Evolutionary conservation across 2,888 invertebrate genomes (phyloP), one percentile per base, ranked within the genome.

Genomic region (Thera britannica): DNA sequence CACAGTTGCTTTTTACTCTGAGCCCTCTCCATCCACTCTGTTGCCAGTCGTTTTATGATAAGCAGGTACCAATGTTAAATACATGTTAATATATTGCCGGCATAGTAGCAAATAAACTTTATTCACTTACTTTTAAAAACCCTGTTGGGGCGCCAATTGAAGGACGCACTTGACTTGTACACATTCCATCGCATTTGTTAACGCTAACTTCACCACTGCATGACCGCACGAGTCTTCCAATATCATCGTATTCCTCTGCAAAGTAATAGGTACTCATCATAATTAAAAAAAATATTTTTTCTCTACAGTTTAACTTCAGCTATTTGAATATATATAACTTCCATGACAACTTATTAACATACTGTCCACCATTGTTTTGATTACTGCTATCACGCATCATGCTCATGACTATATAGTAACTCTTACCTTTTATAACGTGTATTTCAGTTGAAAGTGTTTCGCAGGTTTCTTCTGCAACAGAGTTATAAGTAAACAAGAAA

Each of bases 131-230:
- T 95, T 98, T 98, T 72, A 97, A 93, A 92, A 98, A 98, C 77
- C 98, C 98, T 54, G 97, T 97, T 3, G 97, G 95, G 12, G 98
- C 97, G 68, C 97, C 96, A 48, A 98, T 97, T 60, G 98, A 98
- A 2, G 98, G 98, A 81, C 98, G 97, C 58, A 98, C 98, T 92
- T 98, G 98, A 74, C 98, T 98, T 75, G 95, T 96, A 85, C 98
- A 98, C 74, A 97, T 96, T 36, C 98, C 98, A 88, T 98, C 98
- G 83, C 98, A 98, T 93, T 98, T 98, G 83, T 97, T 98, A 0
- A 98, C 98, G 11, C 95, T 96, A 55, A 98, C 95, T 88, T 98
- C 98, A 0, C 97, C 98, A 83, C 97, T 98, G 84, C 98, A 98
- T 11, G 97, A 97, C 81, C 98, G 94, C 78, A 96, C 94, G 78